Evolutionary conservation across 2,113 vertebrate species (phyloP), one percentile per base, ranked within the genome.

Genomic region (Perccottus glenii): DNA sequence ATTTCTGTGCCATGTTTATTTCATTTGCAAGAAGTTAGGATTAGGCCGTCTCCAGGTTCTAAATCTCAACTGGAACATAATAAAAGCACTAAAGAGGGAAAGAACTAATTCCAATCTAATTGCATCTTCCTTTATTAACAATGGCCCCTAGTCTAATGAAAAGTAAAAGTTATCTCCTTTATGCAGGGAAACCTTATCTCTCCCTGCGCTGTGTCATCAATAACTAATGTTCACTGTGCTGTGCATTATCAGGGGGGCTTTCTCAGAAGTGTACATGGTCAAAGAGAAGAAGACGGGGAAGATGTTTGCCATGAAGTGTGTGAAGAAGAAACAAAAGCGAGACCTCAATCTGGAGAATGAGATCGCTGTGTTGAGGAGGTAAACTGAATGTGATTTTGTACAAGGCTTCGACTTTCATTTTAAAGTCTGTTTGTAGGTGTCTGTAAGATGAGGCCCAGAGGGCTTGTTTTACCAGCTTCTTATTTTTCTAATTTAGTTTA

Each of bases 261-360:
- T 99, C 85, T 98, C 98, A 0, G 96, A 99, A 60, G 98, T 99
- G 6, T 98, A 92, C 92, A 94, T 99, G 80, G 98, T 98, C 84
- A 97, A 96, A 76, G 96, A 99, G 73, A 94, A 93, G 66, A 92
- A 93, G 82, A 96, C 96, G 0, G 95, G 95, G 1, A 94, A 97
- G 74, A 88, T 88, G 60, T 97, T 94, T 27, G 98, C 98, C 47
- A 91, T 99, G 85, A 99, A 99, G 70, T 99, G 98, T 75, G 94
- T 99, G 87, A 99, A 98, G 91, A 99, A 98, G 88, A 95, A 96
- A 9, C 94, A 87, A 74, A 94, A 92, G 55, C 81, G 86, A 33
- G 96, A 98, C 36, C 86, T 93, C 65, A 96, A 92, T 64, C 86
- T 99, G 85, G 98, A 99, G 86, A 99, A 99, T 0, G 98, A 99